These are phyloP conservation scores for Peromyscus leucopus DNA, from an alignment of 2,113 vertebrate species.

Conservation along the genomic window DNA sequence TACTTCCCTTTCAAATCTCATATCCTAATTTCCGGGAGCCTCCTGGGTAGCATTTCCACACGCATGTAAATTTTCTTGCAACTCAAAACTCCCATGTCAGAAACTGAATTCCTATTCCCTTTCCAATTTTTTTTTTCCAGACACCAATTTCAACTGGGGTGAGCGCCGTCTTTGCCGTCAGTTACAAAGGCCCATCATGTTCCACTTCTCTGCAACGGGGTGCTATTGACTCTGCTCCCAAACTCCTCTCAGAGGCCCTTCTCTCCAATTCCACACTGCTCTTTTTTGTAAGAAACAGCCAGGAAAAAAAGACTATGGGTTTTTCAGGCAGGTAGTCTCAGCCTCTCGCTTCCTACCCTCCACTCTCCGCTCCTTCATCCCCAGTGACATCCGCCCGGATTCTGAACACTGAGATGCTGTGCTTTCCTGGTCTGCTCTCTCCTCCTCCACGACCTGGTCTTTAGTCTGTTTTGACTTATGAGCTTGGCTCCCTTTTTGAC, in stretches of 20 bases:
- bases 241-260: neutral
- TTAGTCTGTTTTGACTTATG: neutral
- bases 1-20: neutral
- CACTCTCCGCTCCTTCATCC: neutral
- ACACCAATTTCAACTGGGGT: neutral
- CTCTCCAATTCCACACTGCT: neutral
- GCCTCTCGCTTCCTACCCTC: neutral
- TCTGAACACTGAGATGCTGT: neutral
- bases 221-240: conserved; percentile 13
- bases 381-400: neutral
- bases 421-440: neutral
- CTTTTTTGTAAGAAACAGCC: neutral
- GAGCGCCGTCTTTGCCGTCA: neutral
- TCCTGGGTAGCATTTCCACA: neutral
- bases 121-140: neutral
- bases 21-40: neutral
- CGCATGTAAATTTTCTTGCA: neutral
- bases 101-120: neutral
- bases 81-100: conserved; percentile 11
- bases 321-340: neutral
- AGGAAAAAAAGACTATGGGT: neutral
- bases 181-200: neutral
- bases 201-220: neutral
- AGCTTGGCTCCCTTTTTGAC: neutral
- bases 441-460: neutral